A percentile compares a stretch with the other conserved stretches of the same genome.
phyloP scores from a whole-genome alignment of 2,888 invertebrate genomes.

The Teleiodes luculella region DNA sequence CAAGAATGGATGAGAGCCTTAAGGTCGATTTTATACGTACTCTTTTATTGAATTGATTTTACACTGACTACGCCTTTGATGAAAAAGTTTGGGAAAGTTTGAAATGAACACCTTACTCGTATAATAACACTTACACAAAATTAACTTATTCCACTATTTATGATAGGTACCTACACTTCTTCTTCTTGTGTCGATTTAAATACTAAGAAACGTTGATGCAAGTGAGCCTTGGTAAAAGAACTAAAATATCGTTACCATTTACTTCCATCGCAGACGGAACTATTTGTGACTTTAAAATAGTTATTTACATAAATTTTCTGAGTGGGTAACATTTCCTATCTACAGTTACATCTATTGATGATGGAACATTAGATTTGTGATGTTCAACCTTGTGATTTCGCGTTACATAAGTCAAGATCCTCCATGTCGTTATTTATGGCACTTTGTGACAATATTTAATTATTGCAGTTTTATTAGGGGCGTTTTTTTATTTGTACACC shows the following conservation, averaged over 20 bases:
- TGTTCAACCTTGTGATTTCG: background rate
- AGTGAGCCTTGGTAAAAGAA: conserved; percentile 5
- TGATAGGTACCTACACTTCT: no score
- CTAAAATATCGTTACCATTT: conserved; percentile 13
- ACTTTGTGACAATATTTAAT: conserved; percentile 15
- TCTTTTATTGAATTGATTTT: no score
- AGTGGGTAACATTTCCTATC: conserved; percentile 38
- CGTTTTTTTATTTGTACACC: background rate
- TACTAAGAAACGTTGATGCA: background rate
- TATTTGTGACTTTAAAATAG: conserved; percentile 45
- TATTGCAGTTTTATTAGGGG: conserved; percentile 14
- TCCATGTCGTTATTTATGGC: conserved; percentile 16
- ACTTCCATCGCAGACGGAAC: conserved; percentile 49
- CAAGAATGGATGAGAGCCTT: no score
- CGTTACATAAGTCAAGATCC: background rate
- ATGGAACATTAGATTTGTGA: background rate
- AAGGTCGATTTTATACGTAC: no score
- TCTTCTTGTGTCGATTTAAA: no score
- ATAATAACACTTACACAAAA: no score
- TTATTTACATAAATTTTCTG: conserved; percentile 29
- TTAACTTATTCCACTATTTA: no score
- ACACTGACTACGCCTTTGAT: no score
- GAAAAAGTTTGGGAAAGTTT: no score
- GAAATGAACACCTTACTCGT: no score
- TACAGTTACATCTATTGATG: conserved; percentile 55